Evolutionary conservation across 2,797 vertebrate genomes (phyloP), one percentile per base, ranked within the genome.

Genomic region (Loris lydekkerianus): DNA sequence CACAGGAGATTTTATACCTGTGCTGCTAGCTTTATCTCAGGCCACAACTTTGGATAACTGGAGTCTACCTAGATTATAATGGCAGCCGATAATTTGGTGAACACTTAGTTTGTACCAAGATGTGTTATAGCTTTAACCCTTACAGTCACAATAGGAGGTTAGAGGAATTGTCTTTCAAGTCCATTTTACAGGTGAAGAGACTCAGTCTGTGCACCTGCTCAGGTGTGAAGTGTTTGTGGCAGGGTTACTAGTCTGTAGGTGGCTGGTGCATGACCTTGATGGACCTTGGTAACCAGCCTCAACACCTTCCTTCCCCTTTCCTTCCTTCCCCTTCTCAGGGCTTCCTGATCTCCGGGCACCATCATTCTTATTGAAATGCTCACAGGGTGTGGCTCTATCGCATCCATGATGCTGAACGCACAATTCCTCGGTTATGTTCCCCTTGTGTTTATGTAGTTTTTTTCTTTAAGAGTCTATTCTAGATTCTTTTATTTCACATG

Each of bases 401-500:
- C 63, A 11, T 49, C 63, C 25, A 7, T 20, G 53, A 46, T 23
- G n/a, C 77, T 1, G 15, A 61, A 34, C 9, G 37, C 56, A 34
- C 23, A 27, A 18, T 23, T 37, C 56, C 34, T 60, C 34, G 27
- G 0, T 53, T 78, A 58, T 25, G 11, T 17, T 34, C 3, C n/a
- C 56, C 4, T 21, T 25, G 20, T 63, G 21, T 18, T 13, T 58
- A 76, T 18, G 18, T 6, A 2, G 23, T 73, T 73, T 31, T 31
- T 40, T 75, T 76, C 72, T 34, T 76, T 34, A 82, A 37, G 23
- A 81, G 31, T 93, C 56, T 91, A 20, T 46, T 25, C 46, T 61
- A 82, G 37, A 40, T 53, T 27, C 76, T 37, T 96, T 94, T 85
- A 56, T 72, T 93, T 91, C 67, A 86, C 13, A 37, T n/a, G 76